phyloP scores from a whole-genome alignment of 2,797 vertebrate species.

The Channa striata region DNA sequence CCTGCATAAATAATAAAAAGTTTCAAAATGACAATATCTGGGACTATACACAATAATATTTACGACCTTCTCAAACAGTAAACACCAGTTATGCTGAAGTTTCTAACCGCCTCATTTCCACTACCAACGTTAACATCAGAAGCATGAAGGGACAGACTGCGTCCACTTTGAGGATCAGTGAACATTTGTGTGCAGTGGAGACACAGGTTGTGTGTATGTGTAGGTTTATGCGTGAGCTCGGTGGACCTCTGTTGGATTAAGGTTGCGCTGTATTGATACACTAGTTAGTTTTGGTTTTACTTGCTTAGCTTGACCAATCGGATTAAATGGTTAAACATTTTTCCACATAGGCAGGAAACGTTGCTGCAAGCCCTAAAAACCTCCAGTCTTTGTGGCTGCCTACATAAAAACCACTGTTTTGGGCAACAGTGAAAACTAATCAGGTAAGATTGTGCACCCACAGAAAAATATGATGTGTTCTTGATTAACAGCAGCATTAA shows the following conservation, averaged over 20 bases:
- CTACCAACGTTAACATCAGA: slow-evolving; percentile 23
- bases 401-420: slow-evolving; percentile 28
- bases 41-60: too few species aligned
- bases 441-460: too few species aligned
- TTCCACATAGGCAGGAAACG: slow-evolving; percentile 15
- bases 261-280: slow-evolving; percentile 24
- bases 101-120: slow-evolving; percentile 25
- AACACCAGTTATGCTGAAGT: background rate
- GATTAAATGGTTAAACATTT: slow-evolving; percentile 42
- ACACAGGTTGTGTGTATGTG: slow-evolving; percentile 59
- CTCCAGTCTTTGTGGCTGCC: slow-evolving; percentile 6
- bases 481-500: slow-evolving; percentile 19
- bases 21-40: too few species aligned
- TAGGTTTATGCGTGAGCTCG: slow-evolving; percentile 62
- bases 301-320: slow-evolving; percentile 30
- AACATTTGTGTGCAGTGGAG: slow-evolving; percentile 48
- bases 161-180: slow-evolving; percentile 15
- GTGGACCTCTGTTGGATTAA: slow-evolving; percentile 31
- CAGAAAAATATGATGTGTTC: slow-evolving; percentile 10
- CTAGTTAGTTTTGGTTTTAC: slow-evolving; percentile 64
- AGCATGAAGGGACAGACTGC: slow-evolving; percentile 24
- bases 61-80: background rate
- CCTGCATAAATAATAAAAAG: too few species aligned
- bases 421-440: background rate
- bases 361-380: slow-evolving; percentile 28